A percentile compares a stretch with the other conserved stretches of the same genome.
Conservation (phyloP, 2,888 invertebrate genomes). For the Cephonodes hylas region DNA sequence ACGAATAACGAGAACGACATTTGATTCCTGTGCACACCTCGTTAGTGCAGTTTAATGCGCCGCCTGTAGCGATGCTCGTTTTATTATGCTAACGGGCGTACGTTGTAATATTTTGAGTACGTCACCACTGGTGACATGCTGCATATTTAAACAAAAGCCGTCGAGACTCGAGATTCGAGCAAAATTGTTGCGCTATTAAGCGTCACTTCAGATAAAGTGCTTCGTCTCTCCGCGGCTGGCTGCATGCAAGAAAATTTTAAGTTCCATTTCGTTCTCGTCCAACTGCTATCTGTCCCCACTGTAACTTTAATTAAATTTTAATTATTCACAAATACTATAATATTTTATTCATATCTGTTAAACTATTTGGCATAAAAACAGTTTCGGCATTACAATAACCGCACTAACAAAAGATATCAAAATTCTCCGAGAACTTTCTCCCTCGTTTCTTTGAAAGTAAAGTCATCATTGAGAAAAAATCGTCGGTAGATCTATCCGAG, state of each 20-base stretch:
- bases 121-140: slow-evolving; percentile 68
- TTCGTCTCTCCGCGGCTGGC: slow-evolving; percentile 21
- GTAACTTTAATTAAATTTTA: background rate
- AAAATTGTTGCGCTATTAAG: slow-evolving; percentile 62
- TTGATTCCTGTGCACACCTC: slow-evolving; percentile 56
- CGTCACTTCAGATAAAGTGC: slow-evolving; percentile 47
- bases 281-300: background rate
- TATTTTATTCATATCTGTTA: background rate
- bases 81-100: slow-evolving; percentile 74
- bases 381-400: background rate
- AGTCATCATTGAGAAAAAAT: slow-evolving; percentile 68
- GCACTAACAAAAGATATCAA: slow-evolving; percentile 31
- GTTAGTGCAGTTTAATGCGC: slow-evolving; percentile 66
- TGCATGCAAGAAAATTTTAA: background rate
- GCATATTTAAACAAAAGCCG: slow-evolving; percentile 66
- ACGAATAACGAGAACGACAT: slow-evolving; percentile 36
- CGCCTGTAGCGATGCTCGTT: slow-evolving; percentile 64
- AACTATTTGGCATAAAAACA: background rate
- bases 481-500: slow-evolving; percentile 60
- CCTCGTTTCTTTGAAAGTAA: slow-evolving; percentile 55
- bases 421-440: slow-evolving; percentile 46
- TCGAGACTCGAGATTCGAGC: slow-evolving; percentile 46
- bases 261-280: slow-evolving; percentile 11
- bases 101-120: slow-evolving; percentile 73
- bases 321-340: background rate